Base-by-base conservation (phyloP, 2,113 vertebrate species). In the Tursiops truncatus region DNA sequence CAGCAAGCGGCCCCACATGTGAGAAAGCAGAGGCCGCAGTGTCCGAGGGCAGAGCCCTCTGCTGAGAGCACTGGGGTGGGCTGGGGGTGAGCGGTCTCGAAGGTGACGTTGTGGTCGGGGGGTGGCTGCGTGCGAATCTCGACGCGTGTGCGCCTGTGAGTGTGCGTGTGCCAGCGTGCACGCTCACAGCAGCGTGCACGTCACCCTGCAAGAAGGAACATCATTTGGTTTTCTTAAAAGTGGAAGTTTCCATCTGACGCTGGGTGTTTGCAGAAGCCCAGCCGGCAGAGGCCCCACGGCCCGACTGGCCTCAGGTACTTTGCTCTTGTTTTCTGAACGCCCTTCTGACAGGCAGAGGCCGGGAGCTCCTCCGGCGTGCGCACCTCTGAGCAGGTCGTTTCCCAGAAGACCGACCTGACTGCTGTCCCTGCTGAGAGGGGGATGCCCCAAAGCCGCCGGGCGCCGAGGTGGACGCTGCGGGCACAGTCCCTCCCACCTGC, bases 211-310 rank as follows among this genome's bases (percentile, higher is more conserved):
- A 31, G 71, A 2, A 47, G 73, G 85, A 62, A 47, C 38, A 23
- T 23, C 28, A 3, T 41, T 76, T 23, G 4, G 1, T 67, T 73
- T 95, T 92, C 83, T 92, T 50, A 36, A 65, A 65, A 38, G 73
- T 38, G 94, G 58, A 18, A 67, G 71, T 70, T 76, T 96, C 97
- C 33, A 3, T 65, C 88, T 1, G 56, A 62, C 79, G 41, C n/a
- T 0, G 14, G 83, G 83, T 1, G 2, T 1, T 20, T 2, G 53
- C 8, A 13, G 60, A n/a, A 1, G 20, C 82, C 58, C 26, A 0
- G 58, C 28, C 12, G 12, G 68, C 36, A 21, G 67, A 31, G 60
- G 53, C 74, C 36, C 58, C n/a, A 3, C 0, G 3, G 3, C 20
- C 17, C 0, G 13, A 20, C 12, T 1, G 0, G 63, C 11, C 7